Base-by-base conservation (phyloP, 2,888 invertebrate species). In the Lamproptera curius region DNA sequence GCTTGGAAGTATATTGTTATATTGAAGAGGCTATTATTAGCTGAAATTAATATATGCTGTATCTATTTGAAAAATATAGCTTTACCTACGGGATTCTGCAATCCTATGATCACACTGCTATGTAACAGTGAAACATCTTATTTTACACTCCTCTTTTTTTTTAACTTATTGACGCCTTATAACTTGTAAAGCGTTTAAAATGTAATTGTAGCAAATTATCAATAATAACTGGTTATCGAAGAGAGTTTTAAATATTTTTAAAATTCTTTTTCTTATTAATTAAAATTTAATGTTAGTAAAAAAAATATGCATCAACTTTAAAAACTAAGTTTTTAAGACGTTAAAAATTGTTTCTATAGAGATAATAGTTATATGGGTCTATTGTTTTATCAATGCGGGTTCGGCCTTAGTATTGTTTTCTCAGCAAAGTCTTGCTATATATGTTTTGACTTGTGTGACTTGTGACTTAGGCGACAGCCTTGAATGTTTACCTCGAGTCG, bases 401-500 rank as follows among this genome's bases (percentile, higher is more conserved):
- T 56, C 67, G 66, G 73, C 73, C 75, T 72, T 61, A 66, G 62
- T 57, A 62, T 63, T 59, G 53, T 59, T 65, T 67, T 65, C 55
- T 50, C 53, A 52, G 45, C 56, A 62, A 62, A 62, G 59, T 59
- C 59, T 65, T 64, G 63, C 65, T 64, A 54, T 57, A 63, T 57
- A 54, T 57, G 52, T 62, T 61, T 61, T 52, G 54, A 56, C 46
- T 53, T 36, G 50, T 52, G 50, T 52, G 50, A 51, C 51, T 50
- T 50, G 47, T 46, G 54, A 45, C 48, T 63, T 61, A 59, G 65
- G 67, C 68, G 67, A 70, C 68, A 75, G 67, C 76, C 76, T 79
- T 80, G 75, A 63, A 62, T 56, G 54, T 59, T 62, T 57, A 52
- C 59, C 58, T 59, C 49, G 40, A 43, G 31, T 43, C 43, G 35